Conservation (phyloP, 1,140 invertebrate species). For the Zaprionus tsacasi region DNA sequence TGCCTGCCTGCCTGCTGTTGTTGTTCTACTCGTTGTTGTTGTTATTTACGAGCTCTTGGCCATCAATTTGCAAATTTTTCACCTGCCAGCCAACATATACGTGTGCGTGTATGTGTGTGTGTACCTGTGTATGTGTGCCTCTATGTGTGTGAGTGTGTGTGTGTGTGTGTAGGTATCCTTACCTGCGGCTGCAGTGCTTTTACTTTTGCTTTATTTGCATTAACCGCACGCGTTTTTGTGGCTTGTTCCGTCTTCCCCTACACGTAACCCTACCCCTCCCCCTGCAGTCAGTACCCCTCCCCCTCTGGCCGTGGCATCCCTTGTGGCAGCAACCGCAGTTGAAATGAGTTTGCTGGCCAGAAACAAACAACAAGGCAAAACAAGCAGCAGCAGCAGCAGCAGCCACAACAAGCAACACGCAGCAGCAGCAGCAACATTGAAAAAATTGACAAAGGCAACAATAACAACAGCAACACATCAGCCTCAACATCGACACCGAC, state of each 20-base stretch:
- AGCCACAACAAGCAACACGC: constrained; percentile 8
- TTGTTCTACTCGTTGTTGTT: constrained; percentile 13
- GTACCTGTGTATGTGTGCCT: not conserved
- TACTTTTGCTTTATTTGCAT: constrained; percentile 51
- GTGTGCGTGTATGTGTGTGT: not conserved
- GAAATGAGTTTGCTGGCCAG: constrained; percentile 37
- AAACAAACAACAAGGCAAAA: constrained; percentile 16
- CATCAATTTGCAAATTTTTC: constrained; percentile 54
- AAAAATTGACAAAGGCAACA: not conserved
- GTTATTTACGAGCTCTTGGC: constrained; percentile 33
- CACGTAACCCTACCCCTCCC: not conserved
- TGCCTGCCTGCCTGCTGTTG: too few relatives aligned
- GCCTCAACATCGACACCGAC: not conserved
- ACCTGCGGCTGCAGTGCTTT: constrained; percentile 31
- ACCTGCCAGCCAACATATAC: constrained; percentile 11
- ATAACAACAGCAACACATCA: constrained; percentile 9
- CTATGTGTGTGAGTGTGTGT: constrained; percentile 6
- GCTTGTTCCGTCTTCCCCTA: not conserved
- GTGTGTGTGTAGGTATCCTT: not conserved
- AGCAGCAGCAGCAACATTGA: not conserved
- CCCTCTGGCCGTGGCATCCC: not conserved
- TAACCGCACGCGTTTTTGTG: constrained; percentile 45
- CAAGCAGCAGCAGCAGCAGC: constrained; percentile 10
- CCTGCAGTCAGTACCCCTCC: too few relatives aligned
- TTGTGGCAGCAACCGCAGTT: constrained; percentile 15